phyloP scores from a whole-genome alignment of 2,797 vertebrate genomes.

The Fistularia commersonii region DNA sequence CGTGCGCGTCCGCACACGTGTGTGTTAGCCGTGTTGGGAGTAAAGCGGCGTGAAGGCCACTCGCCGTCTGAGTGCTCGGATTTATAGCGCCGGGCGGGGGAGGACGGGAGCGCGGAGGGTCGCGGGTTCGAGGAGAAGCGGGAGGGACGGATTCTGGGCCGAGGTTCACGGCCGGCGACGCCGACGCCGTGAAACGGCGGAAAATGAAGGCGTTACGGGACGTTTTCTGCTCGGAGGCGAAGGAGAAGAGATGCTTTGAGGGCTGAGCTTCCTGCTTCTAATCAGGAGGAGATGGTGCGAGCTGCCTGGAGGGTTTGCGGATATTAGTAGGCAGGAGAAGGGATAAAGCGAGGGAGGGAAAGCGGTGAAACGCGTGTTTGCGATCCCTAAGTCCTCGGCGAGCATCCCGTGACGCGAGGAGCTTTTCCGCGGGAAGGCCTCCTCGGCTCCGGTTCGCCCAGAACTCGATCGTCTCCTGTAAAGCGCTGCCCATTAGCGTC shows the following conservation, averaged over 20 bases:
- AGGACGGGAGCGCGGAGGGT: conserved; percentile 48
- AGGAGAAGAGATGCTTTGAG: conserved; percentile 50
- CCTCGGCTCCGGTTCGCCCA: conserved; percentile 53
- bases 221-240: no score
- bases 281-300: conserved; percentile 39
- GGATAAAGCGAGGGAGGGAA: conserved; percentile 36
- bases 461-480: conserved; percentile 46
- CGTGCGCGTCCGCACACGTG: conserved; percentile 12
- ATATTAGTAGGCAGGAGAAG: conserved; percentile 32
- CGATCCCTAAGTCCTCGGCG: conserved; percentile 37
- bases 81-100: conserved; percentile 64
- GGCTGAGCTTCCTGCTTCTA: conserved; percentile 25
- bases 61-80: conserved; percentile 56
- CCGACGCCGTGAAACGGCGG: no score
- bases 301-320: conserved; percentile 29
- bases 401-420: no score
- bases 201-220: no score
- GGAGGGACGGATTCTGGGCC: no score
- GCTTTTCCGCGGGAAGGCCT: conserved; percentile 51
- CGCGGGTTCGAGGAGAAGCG: conserved; percentile 42
- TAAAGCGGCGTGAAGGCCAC: conserved; percentile 63
- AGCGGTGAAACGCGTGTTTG: conserved; percentile 38
- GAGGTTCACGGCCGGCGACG: no score
- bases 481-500: conserved; percentile 30
- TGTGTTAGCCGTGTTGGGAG: conserved; percentile 26